Evolutionary conservation across 2,888 invertebrate species (phyloP), one percentile per base, ranked within the genome.

Genomic region (Augiades crinisus): DNA sequence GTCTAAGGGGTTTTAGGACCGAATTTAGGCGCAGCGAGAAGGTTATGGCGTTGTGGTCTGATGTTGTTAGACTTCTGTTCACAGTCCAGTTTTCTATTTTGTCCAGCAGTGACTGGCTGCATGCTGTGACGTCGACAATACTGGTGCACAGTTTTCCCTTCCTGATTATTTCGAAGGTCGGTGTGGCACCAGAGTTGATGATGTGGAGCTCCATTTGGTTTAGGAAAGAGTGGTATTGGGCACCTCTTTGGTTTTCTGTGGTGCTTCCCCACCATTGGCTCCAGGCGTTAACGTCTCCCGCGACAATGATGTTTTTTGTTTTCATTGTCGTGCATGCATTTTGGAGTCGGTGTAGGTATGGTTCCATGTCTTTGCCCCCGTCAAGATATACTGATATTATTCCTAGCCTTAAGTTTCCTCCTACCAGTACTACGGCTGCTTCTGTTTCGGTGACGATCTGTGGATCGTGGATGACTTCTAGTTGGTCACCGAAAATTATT

Each of bases 11-110:
- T 45, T 46, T 14, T 8, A 52, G 13, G 0, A 3, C 19, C 5
- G 21, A n/a, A 0, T 36, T 55, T n/a, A 55, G 1, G 1, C 33
- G 38, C 16, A 64, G 5, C 0, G 34, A 7, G 46, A 55, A 62
- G 7, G 57, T 57, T 0, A 63, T 61, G n/a, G 61, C 58, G 43
- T 62, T 63, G 31, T 61, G 63, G 56, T 63, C 63, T 2, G 61
- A 59, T 14, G 58, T 56, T 21, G 14, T 44, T 5, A 61, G 30
- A 5, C n/a, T 34, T 22, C 59, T 22, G 14, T 57, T 43, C 4
- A 61, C 60, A 24, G 21, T 51, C 62, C 62, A 64, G 13, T 55
- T 22, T 5, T 57, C 44, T 0, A 62, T 37, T 36, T 30, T 59
- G 1, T 47, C 53, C 12, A 63, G 45, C 0, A 63, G 37, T 0